Base-by-base conservation (phyloP, 64 coral and sea anemone species). In the Actinia tenebrosa region DNA sequence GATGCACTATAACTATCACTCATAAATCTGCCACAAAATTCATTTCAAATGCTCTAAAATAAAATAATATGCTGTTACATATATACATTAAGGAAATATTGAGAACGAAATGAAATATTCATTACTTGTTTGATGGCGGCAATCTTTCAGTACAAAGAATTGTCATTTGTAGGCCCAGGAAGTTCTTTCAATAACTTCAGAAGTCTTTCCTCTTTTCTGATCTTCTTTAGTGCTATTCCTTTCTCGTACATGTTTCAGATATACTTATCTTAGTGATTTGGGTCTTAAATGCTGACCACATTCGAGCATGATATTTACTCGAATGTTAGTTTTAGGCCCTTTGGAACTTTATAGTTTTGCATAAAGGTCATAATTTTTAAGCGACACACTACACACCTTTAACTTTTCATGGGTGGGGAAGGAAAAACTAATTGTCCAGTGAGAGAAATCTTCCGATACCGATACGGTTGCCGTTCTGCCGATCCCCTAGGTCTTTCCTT, bases 401-500 rank as follows among this genome's bases (percentile, higher is more conserved):
- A 75, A 43, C 69, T 30, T 75, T 26, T 30, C 9, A 75, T 75
- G 69, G 69, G 69, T 75, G 69, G 69, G 69, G 69, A 37, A 75
- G 69, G 69, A 75, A 75, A 75, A 75, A 43, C 69, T 75, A 75
- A 75, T 75, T 75, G 69, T 75, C 69, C 26, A 37, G 69, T 75
- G 69, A 75, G 69, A 75, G 69, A 75, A 75, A 75, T 30, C 69
- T 75, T 75, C 69, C 69, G 69, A 27, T 75, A 10, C 13, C 69
- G 5, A 14, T 75, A 42, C 26, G 10, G 27, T 15, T 42, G 26
- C 69, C 25, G n/a, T n/a, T 75, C 2, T 42, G 10, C 26, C 69
- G 69, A 75, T 75, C 69, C 69, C 69, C 25, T 30, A 15, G 2
- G 69, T 75, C 25, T 75, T 14, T 75, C 26, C 26, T 75, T 25